phyloP scores from a whole-genome alignment of 2,888 invertebrate species.

The Calameuta pallipes region DNA sequence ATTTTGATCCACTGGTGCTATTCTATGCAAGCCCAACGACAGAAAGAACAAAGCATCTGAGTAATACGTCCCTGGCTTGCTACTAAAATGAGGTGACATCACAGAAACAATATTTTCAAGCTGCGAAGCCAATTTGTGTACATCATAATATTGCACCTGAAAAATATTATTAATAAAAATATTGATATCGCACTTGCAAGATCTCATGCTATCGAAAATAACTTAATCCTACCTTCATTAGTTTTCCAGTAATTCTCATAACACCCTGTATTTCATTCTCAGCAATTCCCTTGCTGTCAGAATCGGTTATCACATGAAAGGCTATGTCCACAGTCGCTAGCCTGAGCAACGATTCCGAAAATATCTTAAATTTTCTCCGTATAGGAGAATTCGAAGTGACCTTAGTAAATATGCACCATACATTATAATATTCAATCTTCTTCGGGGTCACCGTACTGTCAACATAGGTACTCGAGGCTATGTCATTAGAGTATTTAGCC shows the following conservation, averaged over 20 bases:
- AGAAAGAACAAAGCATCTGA: conserved; percentile 83
- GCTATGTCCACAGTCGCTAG: conserved; percentile 69
- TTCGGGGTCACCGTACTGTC: not conserved
- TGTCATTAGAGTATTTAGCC: not conserved
- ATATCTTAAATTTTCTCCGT: conserved; percentile 68
- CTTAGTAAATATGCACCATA: conserved; percentile 73
- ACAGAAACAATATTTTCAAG: conserved; percentile 74
- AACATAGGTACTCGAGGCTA: conserved; percentile 4
- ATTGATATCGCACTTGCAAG: not conserved
- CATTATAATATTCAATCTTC: conserved; percentile 58
- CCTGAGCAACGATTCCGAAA: conserved; percentile 68
- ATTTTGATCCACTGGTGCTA: conserved; percentile 73
- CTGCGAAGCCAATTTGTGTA: conserved; percentile 71
- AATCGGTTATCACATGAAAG: conserved; percentile 74
- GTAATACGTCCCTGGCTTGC: conserved; percentile 79
- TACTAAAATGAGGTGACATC: conserved; percentile 79
- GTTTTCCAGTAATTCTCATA: conserved; percentile 52
- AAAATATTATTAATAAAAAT: conserved; percentile 26
- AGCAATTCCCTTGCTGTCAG: conserved; percentile 70
- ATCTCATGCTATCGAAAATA: not conserved
- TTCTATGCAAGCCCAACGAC: conserved; percentile 78
- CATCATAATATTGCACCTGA: conserved; percentile 72
- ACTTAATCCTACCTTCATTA: conserved; percentile 64
- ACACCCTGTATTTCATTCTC: conserved; percentile 66
- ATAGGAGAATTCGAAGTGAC: conserved; percentile 68